phyloP scores from a whole-genome alignment of 2,113 vertebrate genomes.

The Pluvialis apricaria region DNA sequence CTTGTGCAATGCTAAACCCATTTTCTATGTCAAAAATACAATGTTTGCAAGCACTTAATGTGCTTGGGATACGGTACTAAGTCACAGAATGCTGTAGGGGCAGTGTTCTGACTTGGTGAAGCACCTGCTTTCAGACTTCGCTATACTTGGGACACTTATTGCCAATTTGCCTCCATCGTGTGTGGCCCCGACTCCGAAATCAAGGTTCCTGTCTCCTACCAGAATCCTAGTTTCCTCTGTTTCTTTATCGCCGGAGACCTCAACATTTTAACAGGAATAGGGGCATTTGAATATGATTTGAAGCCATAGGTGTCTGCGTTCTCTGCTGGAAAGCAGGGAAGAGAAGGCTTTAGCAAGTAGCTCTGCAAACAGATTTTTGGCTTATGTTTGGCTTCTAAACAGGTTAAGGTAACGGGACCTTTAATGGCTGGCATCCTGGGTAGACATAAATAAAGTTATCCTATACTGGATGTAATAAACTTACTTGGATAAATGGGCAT shows the following conservation, averaged over 20 bases:
- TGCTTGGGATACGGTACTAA: neutral
- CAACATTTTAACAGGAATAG: neutral
- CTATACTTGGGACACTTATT: neutral
- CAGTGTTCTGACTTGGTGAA: neutral
- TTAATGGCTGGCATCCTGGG: neutral
- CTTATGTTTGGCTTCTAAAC: neutral
- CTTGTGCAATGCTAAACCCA: neutral
- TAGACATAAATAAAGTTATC: neutral
- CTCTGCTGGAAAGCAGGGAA: neutral
- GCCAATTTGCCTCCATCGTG: neutral
- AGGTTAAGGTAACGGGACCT: neutral
- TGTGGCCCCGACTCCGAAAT: neutral
- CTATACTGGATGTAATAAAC: neutral
- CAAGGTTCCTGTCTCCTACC: neutral
- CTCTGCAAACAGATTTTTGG: neutral
- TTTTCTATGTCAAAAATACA: neutral
- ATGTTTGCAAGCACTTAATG: neutral
- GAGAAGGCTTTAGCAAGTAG: neutral
- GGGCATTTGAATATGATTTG: neutral
- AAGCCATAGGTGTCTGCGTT: neutral
- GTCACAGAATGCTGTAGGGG: neutral
- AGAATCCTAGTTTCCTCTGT: rapidly evolving
- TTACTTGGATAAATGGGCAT: neutral
- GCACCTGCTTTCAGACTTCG: neutral
- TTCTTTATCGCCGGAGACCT: neutral